Conservation (phyloP, 2,113 vertebrate genomes). For the Ceuthmochares aereus region DNA sequence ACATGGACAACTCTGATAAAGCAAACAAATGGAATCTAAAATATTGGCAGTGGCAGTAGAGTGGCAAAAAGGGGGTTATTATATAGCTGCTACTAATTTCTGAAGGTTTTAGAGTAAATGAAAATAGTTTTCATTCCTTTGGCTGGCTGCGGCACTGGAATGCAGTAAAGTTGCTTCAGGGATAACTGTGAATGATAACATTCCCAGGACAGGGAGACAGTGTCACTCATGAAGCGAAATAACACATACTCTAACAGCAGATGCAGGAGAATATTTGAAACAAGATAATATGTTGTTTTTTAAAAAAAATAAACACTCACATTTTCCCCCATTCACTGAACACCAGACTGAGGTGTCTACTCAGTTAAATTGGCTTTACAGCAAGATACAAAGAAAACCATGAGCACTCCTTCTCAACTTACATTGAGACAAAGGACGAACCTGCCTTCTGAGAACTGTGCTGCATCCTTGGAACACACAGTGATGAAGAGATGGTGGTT, state of each 20-base stretch:
- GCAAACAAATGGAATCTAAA: background rate
- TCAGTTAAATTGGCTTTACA: constrained; percentile 71
- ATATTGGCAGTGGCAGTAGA: background rate
- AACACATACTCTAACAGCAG: constrained; percentile 16
- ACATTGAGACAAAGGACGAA: background rate
- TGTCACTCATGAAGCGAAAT: constrained; percentile 37
- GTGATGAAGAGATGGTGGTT: background rate
- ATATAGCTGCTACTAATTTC: constrained; percentile 11
- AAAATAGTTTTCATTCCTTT: constrained; percentile 42
- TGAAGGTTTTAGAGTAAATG: background rate
- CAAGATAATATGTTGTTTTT: constrained; percentile 10
- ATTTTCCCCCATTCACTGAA: background rate
- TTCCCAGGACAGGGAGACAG: background rate
- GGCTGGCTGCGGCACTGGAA: constrained; percentile 30
- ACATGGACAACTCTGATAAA: background rate
- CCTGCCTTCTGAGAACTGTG: background rate
- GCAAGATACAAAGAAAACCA: constrained; percentile 23
- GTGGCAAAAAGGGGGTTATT: background rate
- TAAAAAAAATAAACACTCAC: constrained; percentile 75
- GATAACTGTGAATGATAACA: background rate
- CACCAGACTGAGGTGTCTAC: constrained; percentile 5
- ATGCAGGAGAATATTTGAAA: constrained; percentile 52
- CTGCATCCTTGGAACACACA: background rate
- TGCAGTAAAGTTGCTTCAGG: background rate
- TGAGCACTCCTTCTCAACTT: background rate